These are phyloP conservation scores for Lacerta bilineata DNA, from an alignment of 2,797 vertebrate genomes.

Conservation along the genomic window DNA sequence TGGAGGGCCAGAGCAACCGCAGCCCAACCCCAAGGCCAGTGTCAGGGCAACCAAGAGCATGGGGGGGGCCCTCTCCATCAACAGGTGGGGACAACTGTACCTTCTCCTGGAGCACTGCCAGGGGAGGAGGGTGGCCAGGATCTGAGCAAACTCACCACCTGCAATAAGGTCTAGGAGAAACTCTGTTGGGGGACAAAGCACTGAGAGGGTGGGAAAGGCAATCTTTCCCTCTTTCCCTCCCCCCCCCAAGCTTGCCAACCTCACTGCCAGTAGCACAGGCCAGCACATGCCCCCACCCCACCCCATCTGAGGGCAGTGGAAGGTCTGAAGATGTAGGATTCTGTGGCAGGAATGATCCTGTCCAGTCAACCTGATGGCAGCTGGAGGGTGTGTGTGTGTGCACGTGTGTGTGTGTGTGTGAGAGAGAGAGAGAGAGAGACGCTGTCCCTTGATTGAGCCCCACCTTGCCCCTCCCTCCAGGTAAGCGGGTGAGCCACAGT, in stretches of 20 bases:
- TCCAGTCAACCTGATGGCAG: neutral
- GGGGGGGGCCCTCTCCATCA: neutral
- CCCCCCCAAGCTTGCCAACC: neutral
- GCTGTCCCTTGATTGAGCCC: neutral
- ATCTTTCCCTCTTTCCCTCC: no score
- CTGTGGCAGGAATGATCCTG: neutral
- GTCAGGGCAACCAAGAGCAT: no score
- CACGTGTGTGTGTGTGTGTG: no score
- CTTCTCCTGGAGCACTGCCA: neutral
- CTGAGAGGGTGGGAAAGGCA: neutral
- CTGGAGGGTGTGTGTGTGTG: neutral
- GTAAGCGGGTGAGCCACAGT: no score
- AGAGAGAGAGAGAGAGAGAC: no score
- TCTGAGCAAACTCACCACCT: neutral
- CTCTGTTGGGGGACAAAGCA: neutral
- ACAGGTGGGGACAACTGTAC: neutral
- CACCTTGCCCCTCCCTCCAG: neutral
- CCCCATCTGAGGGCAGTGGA: accelerated
- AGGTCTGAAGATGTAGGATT: neutral
- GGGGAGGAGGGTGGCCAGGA: neutral
- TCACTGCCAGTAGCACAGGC: no score
- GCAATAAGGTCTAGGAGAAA: neutral
- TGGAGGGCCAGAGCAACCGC: no score
- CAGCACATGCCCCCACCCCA: no score
- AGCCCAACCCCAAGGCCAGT: neutral